Base-by-base conservation (phyloP, 2,888 invertebrate species). In the Spilarctia lutea region DNA sequence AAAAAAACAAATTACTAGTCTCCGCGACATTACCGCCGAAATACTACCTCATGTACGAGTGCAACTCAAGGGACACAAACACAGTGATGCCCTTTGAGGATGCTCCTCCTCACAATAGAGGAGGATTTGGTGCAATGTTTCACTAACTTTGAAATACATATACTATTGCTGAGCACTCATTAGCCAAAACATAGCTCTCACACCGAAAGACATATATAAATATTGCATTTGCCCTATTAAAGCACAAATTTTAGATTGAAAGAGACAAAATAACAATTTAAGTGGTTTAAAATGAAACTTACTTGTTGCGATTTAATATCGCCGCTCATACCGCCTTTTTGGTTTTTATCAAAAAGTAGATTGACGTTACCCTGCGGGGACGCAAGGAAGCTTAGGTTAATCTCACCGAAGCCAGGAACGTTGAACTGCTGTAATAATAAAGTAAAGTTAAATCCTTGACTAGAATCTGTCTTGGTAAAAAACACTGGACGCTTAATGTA, bases 361-460 rank as follows among this genome's bases (percentile, higher is more conserved):
- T 94, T 94, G 72, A 94, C 92, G 92, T 93, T 94, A 87, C 89
- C 92, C 81, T 93, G 94, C 10, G 94, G 93, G 3, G 94, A 91
- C 42, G 94, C 89, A 81, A 95, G 83, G 84, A 94, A 95, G 81
- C 94, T 95, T 35, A 95, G 89, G 85, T 94, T 95, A 80, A 95
- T 94, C 83, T 95, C 95, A 13, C 94, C 95, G 67, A 95, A 94
- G n/a, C 94, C 94, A 0, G 94, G 95, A 3, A 95, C 94, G 89
- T 94, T 94, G 87, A 94, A 94, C 84, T 95, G 94, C 77, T 93
- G 93, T 6, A 45, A 35, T 11, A 39, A 69, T 16, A 60, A 71
- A 45, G 35, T 0, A 69, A 69, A 45, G 30, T 68, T 68, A 20
- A 6, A 33, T 6, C 30, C 35, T n/a, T 52, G 6, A 35, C 1